Base-by-base conservation (phyloP, 2,888 invertebrate species). In the Watsonalla binaria region DNA sequence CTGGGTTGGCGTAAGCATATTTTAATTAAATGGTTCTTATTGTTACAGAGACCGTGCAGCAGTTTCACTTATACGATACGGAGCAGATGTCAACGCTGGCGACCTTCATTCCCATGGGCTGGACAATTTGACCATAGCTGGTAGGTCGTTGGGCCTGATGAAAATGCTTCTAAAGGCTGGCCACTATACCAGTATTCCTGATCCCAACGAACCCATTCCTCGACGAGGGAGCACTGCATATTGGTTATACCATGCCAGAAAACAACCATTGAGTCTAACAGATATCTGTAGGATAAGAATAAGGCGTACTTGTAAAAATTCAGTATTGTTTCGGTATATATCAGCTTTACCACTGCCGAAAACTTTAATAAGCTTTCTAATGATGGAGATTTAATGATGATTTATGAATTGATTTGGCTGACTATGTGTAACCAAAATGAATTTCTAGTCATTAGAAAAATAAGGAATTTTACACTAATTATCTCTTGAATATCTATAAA, bases 41-140 rank as follows among this genome's bases (percentile, higher is more conserved):
- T 5, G 8, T 8, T 1, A 37, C 82, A 91, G 91, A 62, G 86
- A 90, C 59, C 69, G 84, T 53, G 92, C 92, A 9, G 93, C 93
- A 4, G 81, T 89, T 47, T 74, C 92, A 9, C 82, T 94, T 8
- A 92, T 94, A 51, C 90, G 92, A 53, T 91, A 93, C 60, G 94
- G 94, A 39, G 93, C 93, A 8, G 92, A 94, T 66, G 93, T 94
- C 0, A 94, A 93, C 72, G 79, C 91, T 4, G 90, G 92, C 58
- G 92, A 93, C 65, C 83, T 92, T 54, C 86, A 91, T 53, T 86
- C 92, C 0, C 92, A 90, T 60, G 84, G 84, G 5, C 84, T 93
- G 54, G 93, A 93, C 63, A 92, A 92, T 68, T 74, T 93, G 49
- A 86, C 91, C 14, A 84, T 92, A 61, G 92, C 92, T 8, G 89